phyloP scores from a whole-genome alignment of 2,113 vertebrate species.

The Cyprinus carpio region DNA sequence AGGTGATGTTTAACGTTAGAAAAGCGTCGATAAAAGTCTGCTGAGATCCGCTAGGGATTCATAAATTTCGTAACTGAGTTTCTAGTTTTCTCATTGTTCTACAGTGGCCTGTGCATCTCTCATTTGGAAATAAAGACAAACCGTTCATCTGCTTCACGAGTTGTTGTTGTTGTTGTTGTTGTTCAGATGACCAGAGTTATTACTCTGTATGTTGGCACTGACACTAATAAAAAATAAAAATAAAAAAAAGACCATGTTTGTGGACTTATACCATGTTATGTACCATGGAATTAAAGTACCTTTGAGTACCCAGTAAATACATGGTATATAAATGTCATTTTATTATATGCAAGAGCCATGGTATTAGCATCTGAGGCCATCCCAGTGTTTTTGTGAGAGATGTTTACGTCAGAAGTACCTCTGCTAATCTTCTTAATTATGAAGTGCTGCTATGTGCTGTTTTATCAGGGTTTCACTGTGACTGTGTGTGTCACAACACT shows the following conservation, averaged over 20 bases:
- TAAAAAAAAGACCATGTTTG: neutral
- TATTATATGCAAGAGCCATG: neutral
- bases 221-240: too few relatives aligned
- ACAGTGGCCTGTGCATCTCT: constrained; percentile 45
- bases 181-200: neutral
- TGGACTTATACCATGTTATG: neutral
- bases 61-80: constrained; percentile 45
- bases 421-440: too few relatives aligned
- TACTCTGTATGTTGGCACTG: neutral
- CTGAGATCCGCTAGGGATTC: neutral
- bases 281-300: neutral
- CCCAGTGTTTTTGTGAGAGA: too few relatives aligned
- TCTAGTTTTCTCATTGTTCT: constrained; percentile 62
- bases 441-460: neutral
- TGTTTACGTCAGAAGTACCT: too few relatives aligned
- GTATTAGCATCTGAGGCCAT: neutral
- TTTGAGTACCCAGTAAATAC: neutral
- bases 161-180: neutral
- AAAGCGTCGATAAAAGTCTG: neutral
- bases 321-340: neutral
- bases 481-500: neutral
- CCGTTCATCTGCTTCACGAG: neutral
- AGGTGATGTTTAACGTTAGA: neutral
- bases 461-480: neutral
- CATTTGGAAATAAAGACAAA: neutral